These are phyloP conservation scores for Aproaerema taeniolella DNA, from an alignment of 2,888 invertebrate species.

Conservation along the genomic window DNA sequence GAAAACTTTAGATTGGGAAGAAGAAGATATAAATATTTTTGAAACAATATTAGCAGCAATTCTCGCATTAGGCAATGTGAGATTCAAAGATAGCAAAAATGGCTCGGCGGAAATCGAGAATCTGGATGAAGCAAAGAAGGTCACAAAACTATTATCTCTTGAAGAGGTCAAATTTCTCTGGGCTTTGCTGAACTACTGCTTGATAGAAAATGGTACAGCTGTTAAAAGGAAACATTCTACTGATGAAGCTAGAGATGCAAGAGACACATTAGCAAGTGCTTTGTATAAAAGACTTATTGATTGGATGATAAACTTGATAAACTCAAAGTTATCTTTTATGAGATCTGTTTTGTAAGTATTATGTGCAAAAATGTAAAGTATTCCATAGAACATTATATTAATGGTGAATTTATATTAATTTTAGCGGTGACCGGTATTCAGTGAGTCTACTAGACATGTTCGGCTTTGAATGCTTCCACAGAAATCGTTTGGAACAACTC, in stretches of 20 bases:
- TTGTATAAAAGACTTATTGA: constrained; percentile 91
- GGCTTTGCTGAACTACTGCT: constrained; percentile 91
- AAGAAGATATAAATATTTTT: constrained; percentile 83
- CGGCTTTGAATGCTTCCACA: constrained; percentile 94
- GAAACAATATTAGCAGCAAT: constrained; percentile 85
- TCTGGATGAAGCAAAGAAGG: constrained; percentile 81
- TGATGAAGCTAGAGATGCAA: constrained; percentile 88
- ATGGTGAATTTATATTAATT: background rate
- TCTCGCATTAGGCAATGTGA: constrained; percentile 86
- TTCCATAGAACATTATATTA: background rate
- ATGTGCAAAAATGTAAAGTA: background rate
- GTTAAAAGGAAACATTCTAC: constrained; percentile 82
- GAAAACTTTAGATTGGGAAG: constrained; percentile 82
- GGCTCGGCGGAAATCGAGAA: constrained; percentile 85
- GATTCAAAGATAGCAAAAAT: constrained; percentile 82
- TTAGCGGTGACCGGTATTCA: constrained; percentile 89
- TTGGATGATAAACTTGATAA: constrained; percentile 92
- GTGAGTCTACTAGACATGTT: constrained; percentile 92
- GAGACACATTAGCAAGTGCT: constrained; percentile 91
- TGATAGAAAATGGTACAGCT: constrained; percentile 85
- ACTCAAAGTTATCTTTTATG: constrained; percentile 88
- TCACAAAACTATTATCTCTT: constrained; percentile 85
- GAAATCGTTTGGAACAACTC: constrained; percentile 91
- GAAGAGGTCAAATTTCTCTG: constrained; percentile 90
- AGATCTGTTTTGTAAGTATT: constrained; percentile 90